Percentiles rank a stretch among this genome's conserved stretches.
phyloP scores from a whole-genome alignment of 2,888 invertebrate genomes.

The Thelaira solivaga region DNA sequence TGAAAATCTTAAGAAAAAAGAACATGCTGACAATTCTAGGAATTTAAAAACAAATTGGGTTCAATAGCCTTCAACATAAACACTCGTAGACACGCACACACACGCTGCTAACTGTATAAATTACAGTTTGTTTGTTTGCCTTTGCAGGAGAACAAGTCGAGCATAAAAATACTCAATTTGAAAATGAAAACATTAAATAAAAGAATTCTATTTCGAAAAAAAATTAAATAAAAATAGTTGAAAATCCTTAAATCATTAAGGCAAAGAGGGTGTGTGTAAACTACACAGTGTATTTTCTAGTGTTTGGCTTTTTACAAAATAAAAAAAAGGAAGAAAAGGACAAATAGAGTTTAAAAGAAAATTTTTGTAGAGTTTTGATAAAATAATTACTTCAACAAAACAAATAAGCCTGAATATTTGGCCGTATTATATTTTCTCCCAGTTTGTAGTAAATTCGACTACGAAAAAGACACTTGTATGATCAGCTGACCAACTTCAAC shows the following conservation, averaged over 20 bases:
- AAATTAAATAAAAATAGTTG: slow-evolving; percentile 18
- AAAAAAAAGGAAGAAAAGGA: background rate
- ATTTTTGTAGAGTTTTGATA: no score
- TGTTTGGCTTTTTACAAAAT: no score
- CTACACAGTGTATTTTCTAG: no score
- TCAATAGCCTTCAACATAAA: slow-evolving; percentile 21
- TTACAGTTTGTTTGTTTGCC: slow-evolving; percentile 9
- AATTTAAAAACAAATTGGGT: slow-evolving; percentile 18
- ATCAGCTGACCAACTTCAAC: no score
- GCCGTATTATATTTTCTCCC: no score
- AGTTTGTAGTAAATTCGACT: no score
- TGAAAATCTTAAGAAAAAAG: background rate
- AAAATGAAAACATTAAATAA: slow-evolving; percentile 40
- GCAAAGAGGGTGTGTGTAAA: background rate
- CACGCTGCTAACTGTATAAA: no score
- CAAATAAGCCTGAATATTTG: no score
- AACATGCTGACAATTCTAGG: slow-evolving; percentile 19
- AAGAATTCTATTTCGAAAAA: slow-evolving; percentile 23
- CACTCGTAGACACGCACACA: no score
- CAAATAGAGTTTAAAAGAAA: no score
- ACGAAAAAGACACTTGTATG: no score
- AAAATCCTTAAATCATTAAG: slow-evolving; percentile 12
- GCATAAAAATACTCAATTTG: slow-evolving; percentile 54
- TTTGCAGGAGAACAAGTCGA: slow-evolving; percentile 29
- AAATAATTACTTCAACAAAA: no score